Evolutionary conservation across 2,888 invertebrate genomes (phyloP).

Genomic region (Eilema sororculum): DNA sequence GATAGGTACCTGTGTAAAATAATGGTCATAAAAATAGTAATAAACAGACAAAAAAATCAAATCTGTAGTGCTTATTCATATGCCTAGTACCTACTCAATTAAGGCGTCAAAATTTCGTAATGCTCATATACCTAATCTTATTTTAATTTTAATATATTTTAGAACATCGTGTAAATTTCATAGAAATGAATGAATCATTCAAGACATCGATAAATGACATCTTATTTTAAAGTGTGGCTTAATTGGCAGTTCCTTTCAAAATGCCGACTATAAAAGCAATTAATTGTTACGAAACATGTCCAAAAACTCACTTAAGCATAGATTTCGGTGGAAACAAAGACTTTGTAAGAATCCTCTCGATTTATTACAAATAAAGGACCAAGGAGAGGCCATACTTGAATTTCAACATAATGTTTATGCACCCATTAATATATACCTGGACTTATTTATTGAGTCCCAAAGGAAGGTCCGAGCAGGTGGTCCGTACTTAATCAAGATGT

Average conservation of each 20-base stretch:
- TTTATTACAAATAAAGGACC: conserved; percentile 69
- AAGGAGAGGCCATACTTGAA: conserved; percentile 72
- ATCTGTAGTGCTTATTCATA: too few species aligned
- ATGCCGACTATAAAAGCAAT: conserved; percentile 24
- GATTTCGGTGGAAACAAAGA: conserved; percentile 68
- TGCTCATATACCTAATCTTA: background rate
- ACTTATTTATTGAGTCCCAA: conserved; percentile 80
- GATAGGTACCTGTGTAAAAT: too few species aligned
- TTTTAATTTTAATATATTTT: background rate
- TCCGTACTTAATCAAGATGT: conserved; percentile 87
- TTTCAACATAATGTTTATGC: conserved; percentile 81
- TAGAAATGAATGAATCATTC: conserved; percentile 17
- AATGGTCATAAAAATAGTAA: too few species aligned
- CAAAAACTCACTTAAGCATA: conserved; percentile 27
- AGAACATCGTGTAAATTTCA: background rate
- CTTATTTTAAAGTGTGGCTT: conserved; percentile 29
- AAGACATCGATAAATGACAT: conserved; percentile 15
- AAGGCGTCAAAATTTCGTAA: background rate
- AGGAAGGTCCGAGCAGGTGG: conserved; percentile 82
- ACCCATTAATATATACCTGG: conserved; percentile 79
- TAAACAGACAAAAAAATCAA: too few species aligned
- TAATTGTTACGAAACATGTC: conserved; percentile 24
- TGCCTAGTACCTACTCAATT: too few species aligned
- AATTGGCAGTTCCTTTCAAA: conserved; percentile 27
- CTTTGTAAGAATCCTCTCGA: conserved; percentile 61